A percentile compares a stretch with the other conserved stretches of the same genome.
These are phyloP conservation scores for Glossosoma conforme DNA, from an alignment of 1,140 invertebrate genomes.

Conservation along the genomic window DNA sequence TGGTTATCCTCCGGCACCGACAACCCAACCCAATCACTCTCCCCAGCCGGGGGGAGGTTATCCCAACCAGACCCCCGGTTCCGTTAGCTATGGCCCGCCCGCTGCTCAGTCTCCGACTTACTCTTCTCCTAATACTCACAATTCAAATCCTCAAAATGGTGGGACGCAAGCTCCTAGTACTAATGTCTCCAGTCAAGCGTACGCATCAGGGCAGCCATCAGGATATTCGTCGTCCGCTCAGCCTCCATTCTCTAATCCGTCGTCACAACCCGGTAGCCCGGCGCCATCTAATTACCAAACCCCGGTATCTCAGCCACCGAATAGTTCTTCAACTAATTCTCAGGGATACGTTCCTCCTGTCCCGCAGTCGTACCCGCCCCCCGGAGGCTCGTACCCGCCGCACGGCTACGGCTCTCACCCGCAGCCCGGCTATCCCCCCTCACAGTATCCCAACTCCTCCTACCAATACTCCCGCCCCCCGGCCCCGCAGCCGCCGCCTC, in stretches of 20 bases:
- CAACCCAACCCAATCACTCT: conserved; percentile 48
- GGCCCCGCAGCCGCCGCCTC: conserved; percentile 46
- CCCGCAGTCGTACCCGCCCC: conserved; percentile 44
- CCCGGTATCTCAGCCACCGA: conserved; percentile 21
- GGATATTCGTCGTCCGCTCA: conserved; percentile 45
- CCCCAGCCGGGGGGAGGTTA: conserved; percentile 46
- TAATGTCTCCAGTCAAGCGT: conserved; percentile 39
- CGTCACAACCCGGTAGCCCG: conserved; percentile 47
- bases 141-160: conserved; percentile 45
- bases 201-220: conserved; percentile 43
- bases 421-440: conserved; percentile 46
- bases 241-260: conserved; percentile 49
- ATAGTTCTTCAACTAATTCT: conserved; percentile 35
- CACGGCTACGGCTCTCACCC: conserved; percentile 38
- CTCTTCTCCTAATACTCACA: conserved; percentile 33
- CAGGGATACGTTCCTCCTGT: conserved; percentile 35
- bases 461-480: conserved; percentile 48
- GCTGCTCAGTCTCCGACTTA: conserved; percentile 46
- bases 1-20: conserved; percentile 45
- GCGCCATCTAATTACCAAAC: conserved; percentile 33
- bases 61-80: conserved; percentile 40
- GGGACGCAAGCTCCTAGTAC: conserved; percentile 39
- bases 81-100: conserved; percentile 46
- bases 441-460: conserved; percentile 46
- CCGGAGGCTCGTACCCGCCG: conserved; percentile 45